These are phyloP conservation scores for Drosophila barbarae DNA, from an alignment of 2,888 invertebrate genomes.

Conservation along the genomic window DNA sequence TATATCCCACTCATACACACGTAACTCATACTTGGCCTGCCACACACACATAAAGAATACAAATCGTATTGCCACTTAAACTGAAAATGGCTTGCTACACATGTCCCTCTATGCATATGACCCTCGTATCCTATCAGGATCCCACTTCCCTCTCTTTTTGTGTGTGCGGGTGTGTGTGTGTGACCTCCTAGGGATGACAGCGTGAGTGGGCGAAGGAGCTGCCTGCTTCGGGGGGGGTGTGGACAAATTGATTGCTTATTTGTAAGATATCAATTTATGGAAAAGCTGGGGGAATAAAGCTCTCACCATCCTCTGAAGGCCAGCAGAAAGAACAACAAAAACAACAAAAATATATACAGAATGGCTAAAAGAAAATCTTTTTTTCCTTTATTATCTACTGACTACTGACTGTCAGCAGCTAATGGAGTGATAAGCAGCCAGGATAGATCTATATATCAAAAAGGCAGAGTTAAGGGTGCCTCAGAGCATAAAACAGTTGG, in stretches of 20 bases:
- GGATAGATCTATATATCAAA: not conserved
- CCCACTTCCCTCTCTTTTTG: not conserved
- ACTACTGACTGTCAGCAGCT: not conserved
- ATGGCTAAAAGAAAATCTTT: not conserved
- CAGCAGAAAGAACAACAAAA: not conserved
- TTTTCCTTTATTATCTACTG: constrained; percentile 5
- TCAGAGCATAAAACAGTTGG: not conserved
- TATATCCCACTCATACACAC: constrained; percentile 7
- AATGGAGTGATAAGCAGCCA: constrained; percentile 4
- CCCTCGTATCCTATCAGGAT: constrained; percentile 15
- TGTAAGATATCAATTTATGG: constrained; percentile 11
- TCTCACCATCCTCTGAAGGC: not conserved
- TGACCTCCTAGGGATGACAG: constrained; percentile 14
- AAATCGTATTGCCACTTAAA: constrained; percentile 72
- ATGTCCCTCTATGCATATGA: constrained; percentile 46
- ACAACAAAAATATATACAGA: not conserved
- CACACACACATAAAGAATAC: constrained; percentile 62
- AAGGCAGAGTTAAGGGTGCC: not conserved
- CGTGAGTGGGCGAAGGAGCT: constrained; percentile 9
- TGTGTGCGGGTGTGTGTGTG: not conserved
- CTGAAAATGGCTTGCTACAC: constrained; percentile 67
- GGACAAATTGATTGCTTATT: constrained; percentile 23
- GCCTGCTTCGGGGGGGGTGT: not conserved
- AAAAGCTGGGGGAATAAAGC: not conserved
- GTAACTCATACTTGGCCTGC: constrained; percentile 9